Base-by-base conservation (phyloP, 2,888 invertebrate species). In the Eupithecia tripunctaria region DNA sequence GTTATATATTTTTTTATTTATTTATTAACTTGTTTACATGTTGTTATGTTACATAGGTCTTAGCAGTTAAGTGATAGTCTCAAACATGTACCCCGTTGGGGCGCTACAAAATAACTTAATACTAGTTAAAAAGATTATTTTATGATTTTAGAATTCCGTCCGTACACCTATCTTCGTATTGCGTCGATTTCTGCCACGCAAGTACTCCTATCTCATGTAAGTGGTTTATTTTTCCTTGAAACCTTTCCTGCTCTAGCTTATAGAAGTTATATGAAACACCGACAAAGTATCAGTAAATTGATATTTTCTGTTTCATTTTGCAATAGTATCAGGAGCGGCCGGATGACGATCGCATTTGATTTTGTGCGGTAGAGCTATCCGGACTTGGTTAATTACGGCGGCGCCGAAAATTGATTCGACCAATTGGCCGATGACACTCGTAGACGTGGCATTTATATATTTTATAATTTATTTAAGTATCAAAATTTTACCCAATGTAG, bases 61-160 rank as follows among this genome's bases (percentile, higher is more conserved):
- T n/a, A n/a, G n/a, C n/a, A n/a, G n/a, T n/a, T n/a, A n/a, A n/a
- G n/a, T n/a, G n/a, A n/a, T n/a, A n/a, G n/a, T n/a, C n/a, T n/a
- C n/a, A n/a, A n/a, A n/a, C n/a, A n/a, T n/a, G n/a, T n/a, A n/a
- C n/a, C n/a, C n/a, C n/a, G n/a, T n/a, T n/a, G n/a, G n/a, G n/a
- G n/a, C n/a, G n/a, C n/a, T n/a, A n/a, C n/a, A n/a, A n/a, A n/a
- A n/a, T n/a, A n/a, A n/a, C n/a, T n/a, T n/a, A n/a, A n/a, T n/a
- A n/a, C n/a, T n/a, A n/a, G n/a, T n/a, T n/a, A n/a, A n/a, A n/a
- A n/a, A n/a, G n/a, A n/a, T n/a, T n/a, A n/a, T n/a, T n/a, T n/a
- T n/a, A n/a, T n/a, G n/a, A n/a, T 63, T 89, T 90, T 86, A 84
- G 87, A 91, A 92, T 91, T 89, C 89, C 85, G n/a, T n/a, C n/a